Evolutionary conservation across 1,140 invertebrate species (phyloP).

Genomic region (Ceratosolen solmsi): DNA sequence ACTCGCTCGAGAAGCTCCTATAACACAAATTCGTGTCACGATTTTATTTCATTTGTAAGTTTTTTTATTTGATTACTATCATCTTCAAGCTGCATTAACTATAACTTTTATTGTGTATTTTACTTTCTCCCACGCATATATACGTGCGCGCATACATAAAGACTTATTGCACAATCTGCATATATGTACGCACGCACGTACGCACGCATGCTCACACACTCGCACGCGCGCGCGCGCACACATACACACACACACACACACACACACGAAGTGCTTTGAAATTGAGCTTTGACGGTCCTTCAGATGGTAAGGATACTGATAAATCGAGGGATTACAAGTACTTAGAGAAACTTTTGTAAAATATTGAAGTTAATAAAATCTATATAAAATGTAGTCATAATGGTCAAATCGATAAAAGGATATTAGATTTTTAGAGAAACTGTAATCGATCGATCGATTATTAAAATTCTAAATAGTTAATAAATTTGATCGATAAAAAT

Average conservation of each 20-base stretch:
- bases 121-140: neutral
- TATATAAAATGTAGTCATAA: neutral
- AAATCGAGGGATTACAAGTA: neutral
- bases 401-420: too few species aligned
- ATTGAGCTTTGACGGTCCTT: neutral
- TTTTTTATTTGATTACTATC: too few species aligned
- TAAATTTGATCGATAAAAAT: too few species aligned
- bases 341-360: neutral
- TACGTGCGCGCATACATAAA: too few species aligned
- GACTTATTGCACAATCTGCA: neutral
- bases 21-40: neutral
- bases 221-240: too few species aligned
- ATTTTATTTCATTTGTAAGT: too few species aligned
- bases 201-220: too few species aligned
- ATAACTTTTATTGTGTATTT: too few species aligned
- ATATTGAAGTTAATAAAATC: conserved; percentile 6
- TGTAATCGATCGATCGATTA: too few species aligned
- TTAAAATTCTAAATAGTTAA: too few species aligned
- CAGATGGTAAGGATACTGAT: neutral
- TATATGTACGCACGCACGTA: neutral
- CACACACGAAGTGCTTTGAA: neutral
- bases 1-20: neutral
- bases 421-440: too few species aligned
- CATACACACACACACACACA: neutral
- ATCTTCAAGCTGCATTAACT: too few species aligned